phyloP scores from a whole-genome alignment of 2,888 invertebrate species.

The Ametastegia equiseti region DNA sequence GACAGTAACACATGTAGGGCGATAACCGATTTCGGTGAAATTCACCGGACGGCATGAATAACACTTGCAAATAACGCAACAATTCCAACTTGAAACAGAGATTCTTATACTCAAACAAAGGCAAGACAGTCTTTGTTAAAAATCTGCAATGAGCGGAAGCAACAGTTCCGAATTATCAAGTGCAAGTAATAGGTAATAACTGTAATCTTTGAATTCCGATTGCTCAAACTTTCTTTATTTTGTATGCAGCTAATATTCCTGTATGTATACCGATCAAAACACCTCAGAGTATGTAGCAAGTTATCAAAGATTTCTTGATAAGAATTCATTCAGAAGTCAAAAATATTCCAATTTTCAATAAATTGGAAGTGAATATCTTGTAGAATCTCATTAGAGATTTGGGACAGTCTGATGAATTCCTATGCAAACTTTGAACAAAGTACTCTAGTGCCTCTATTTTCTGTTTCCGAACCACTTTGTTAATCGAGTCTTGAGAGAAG shows the following conservation, averaged over 20 bases:
- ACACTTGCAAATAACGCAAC: too few relatives aligned
- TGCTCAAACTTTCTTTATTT: neutral
- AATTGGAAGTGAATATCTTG: too few relatives aligned
- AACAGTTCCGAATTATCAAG: neutral
- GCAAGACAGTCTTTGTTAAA: neutral
- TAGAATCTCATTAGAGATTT: too few relatives aligned
- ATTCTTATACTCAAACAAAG: neutral
- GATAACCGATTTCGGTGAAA: too few relatives aligned
- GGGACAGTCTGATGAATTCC: too few relatives aligned
- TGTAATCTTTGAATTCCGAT: neutral
- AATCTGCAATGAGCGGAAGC: neutral
- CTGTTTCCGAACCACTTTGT: too few relatives aligned
- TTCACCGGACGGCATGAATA: too few relatives aligned
- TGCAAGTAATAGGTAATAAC: constrained; percentile 17
- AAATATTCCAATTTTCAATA: too few relatives aligned
- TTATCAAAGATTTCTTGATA: too few relatives aligned
- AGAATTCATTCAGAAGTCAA: too few relatives aligned
- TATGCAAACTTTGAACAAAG: neutral
- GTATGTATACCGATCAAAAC: neutral
- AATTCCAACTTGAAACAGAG: neutral
- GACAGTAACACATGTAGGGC: too few relatives aligned
- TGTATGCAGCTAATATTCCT: neutral
- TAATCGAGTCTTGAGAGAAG: neutral
- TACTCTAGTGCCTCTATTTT: neutral
- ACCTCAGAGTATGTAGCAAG: too few relatives aligned